These are phyloP conservation scores for Megathymus violae DNA, from an alignment of 1,140 invertebrate genomes.

Conservation along the genomic window DNA sequence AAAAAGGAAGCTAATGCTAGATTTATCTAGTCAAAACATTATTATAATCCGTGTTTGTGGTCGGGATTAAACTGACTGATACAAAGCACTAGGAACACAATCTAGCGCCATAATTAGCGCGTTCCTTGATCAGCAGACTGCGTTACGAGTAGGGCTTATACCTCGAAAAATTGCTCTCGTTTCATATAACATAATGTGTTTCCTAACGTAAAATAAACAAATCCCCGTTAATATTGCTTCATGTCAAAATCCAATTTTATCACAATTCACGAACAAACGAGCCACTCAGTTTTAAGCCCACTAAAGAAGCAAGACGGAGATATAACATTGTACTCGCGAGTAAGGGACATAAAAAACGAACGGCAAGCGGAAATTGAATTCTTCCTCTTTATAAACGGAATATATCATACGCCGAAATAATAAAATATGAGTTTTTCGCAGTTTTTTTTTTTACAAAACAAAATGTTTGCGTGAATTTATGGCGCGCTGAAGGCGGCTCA, in stretches of 20 bases:
- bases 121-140: too few species aligned
- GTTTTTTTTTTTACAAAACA: conserved; percentile 44
- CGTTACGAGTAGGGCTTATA: too few species aligned
- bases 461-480: conserved; percentile 47
- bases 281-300: conserved; percentile 26
- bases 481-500: conserved; percentile 23
- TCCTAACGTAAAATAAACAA: conserved; percentile 6
- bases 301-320: conserved; percentile 18
- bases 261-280: conserved; percentile 23
- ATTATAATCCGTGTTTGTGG: too few species aligned
- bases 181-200: not conserved
- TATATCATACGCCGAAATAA: conserved; percentile 49
- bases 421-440: conserved; percentile 42
- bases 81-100: too few species aligned
- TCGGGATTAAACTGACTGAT: too few species aligned
- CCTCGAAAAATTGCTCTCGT: too few species aligned
- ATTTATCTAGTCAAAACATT: too few species aligned
- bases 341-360: conserved; percentile 19
- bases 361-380: conserved; percentile 43
- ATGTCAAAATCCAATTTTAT: conserved; percentile 23
- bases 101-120: too few species aligned
- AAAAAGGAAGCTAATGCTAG: too few species aligned
- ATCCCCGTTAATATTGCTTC: conserved; percentile 19
- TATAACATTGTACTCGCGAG: conserved; percentile 16
- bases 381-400: conserved; percentile 53